Base-by-base conservation (phyloP, 2,113 vertebrate genomes). In the Percina caprodes region DNA sequence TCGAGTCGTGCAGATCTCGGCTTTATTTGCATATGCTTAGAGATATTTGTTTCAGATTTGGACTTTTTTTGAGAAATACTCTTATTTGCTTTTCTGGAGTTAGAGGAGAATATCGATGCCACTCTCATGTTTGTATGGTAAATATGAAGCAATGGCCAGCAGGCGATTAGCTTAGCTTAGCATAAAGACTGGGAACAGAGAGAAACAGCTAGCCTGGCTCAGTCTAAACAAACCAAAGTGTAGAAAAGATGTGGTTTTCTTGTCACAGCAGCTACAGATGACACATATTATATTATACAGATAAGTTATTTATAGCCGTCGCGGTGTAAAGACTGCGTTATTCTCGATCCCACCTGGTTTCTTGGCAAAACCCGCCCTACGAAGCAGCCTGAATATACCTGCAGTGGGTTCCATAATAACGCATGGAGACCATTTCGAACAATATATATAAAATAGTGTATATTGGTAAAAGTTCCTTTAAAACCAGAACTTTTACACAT, bases 401-500 rank as follows among this genome's bases (percentile, higher is more conserved):
- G 39, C 39, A 39, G 39, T 10, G 39, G 39, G 39, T 39, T 39
- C 39, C 39, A 39, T 39, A 39, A 39, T 39, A 10, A 39, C 2
- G 10, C 39, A 42, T 42, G 10, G 11, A 42, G 39, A 42, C 9
- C 9, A 42, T 42, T 42, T 42, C 2, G 39, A 42, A 42, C 10
- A 42, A 42, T 11, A 10, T 42, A 42, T 42, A 42, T 42, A 42
- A 10, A 42, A 42, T 42, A 42, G 39, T 42, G 10, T 42, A 10
- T 10, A 42, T 42, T 42, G 39, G 39, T 42, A 42, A 42, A 42
- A 42, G 39, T 42, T 42, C 39, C 10, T 42, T 14, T 58, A 30
- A 81, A 81, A 73, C n/a, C 59, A 48, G 5, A 60, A 24, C 9
- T 67, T 58, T 49, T 49, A 62, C 61, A 45, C n/a, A 13, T 66